Evolutionary conservation across 1,140 invertebrate genomes (phyloP).

Genomic region (Monomorium pharaonis): DNA sequence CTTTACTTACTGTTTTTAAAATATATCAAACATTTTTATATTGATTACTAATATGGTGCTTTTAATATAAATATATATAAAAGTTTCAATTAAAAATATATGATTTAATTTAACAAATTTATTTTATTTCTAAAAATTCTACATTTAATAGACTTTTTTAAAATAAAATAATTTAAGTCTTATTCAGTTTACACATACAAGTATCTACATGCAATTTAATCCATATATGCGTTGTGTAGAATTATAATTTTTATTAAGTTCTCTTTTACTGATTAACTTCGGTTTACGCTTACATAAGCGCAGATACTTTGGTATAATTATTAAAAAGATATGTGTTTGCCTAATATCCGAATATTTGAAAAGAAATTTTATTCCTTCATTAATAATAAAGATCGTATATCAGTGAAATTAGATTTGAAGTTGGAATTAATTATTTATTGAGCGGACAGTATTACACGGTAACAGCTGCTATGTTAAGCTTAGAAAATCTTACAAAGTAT

Average conservation of each 20-base stretch:
- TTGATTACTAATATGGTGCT: neutral
- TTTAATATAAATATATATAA: neutral
- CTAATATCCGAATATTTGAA: neutral
- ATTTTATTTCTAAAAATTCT: no score
- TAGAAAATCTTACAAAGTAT: conserved; percentile 16
- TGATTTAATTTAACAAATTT: neutral
- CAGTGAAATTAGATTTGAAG: conserved; percentile 57
- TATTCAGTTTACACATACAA: no score
- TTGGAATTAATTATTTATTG: conserved; percentile 59
- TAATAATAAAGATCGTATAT: conserved; percentile 29
- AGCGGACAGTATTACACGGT: neutral
- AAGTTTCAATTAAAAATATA: neutral
- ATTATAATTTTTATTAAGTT: conserved; percentile 3
- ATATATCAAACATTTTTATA: neutral
- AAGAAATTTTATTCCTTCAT: conserved; percentile 47
- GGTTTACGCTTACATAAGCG: neutral
- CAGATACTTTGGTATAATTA: neutral
- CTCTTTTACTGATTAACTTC: conserved; percentile 5
- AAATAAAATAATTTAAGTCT: no score
- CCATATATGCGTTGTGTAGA: neutral
- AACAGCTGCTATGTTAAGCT: neutral
- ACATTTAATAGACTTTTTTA: no score
- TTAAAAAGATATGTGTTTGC: neutral
- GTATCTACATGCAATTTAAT: no score
- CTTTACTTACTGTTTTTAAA: neutral